Conservation (phyloP, 2,888 invertebrate genomes). For the Phyto melanocephala region DNA sequence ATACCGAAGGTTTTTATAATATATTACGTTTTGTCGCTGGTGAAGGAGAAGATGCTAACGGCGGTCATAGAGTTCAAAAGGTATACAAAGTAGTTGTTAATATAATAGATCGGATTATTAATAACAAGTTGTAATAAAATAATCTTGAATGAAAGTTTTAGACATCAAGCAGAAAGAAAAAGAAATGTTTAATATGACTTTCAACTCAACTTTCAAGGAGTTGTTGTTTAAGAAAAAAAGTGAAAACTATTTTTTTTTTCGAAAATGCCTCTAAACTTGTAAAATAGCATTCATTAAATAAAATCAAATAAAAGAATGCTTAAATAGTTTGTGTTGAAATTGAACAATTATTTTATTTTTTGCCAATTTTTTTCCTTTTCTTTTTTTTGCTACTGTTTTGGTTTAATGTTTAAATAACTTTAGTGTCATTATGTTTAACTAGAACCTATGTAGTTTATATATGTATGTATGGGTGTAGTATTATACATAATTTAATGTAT, state of each 20-base stretch:
- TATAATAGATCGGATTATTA: background rate
- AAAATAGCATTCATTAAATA: no score
- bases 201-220: no score
- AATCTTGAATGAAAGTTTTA: no score
- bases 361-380: no score
- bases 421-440: constrained; percentile 13
- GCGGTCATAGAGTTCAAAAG: constrained; percentile 65
- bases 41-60: constrained; percentile 39
- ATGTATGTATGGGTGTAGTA: background rate
- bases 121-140: constrained; percentile 30
- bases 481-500: background rate
- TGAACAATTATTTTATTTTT: no score
- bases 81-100: constrained; percentile 42
- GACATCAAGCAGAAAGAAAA: no score
- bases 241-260: no score
- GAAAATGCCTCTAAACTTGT: no score
- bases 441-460: background rate
- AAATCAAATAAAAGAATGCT: no score
- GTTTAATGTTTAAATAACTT: background rate
- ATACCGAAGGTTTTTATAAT: constrained; percentile 70
- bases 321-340: no score
- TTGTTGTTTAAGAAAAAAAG: no score
- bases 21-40: constrained; percentile 62
- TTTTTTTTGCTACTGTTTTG: background rate
- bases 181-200: no score